Base-by-base conservation (phyloP, 2,888 invertebrate species). In the Pristionchus entomophagus region DNA sequence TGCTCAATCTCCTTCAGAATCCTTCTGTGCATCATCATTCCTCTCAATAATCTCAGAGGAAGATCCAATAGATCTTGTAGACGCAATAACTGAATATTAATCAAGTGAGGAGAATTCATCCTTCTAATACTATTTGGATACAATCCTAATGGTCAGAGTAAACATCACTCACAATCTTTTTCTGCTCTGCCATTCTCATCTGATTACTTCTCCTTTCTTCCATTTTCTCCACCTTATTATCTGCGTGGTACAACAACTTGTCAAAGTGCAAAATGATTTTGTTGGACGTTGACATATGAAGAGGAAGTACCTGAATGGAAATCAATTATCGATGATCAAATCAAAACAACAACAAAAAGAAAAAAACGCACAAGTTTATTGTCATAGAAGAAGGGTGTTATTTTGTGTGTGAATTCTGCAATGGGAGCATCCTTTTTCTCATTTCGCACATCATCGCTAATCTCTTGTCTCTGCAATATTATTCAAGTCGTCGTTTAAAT, bases 1-100 rank as follows among this genome's bases (percentile, higher is more conserved):
- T 80, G 32, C 10, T 51, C 78, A 49, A 80, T 80, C 49, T 49
- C 78, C 32, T 80, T 80, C 51, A 80, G 19, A 49, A 80, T 80
- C 22, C 78, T 80, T 51, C 78, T 80, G 12, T 41, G 32, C 78
- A 80, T 12, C 78, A 51, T 49, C 49, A 51, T 51, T 49, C 51
- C 78, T 80, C 78, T 10, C 8, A 80, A n/a, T 10, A 51, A 22
- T 80, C 26, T 26, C 32, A 82, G 12, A 6, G 82, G 82, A 29
- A 82, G 41, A 19, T 82, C 82, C 10, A 59, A 38, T 17, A 82
- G 26, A 59, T 82, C 56, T 59, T 59, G 56, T 29, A 82, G 59
- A 10, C 1, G 10, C 17, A 26, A 35, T 26, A 82, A 59, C 82
- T 82, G 82, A 82, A 51, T n/a, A 78, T 29, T 26, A 38, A n/a